Base-by-base conservation (phyloP, 2,797 vertebrate species). In the Lepus oiostolus region DNA sequence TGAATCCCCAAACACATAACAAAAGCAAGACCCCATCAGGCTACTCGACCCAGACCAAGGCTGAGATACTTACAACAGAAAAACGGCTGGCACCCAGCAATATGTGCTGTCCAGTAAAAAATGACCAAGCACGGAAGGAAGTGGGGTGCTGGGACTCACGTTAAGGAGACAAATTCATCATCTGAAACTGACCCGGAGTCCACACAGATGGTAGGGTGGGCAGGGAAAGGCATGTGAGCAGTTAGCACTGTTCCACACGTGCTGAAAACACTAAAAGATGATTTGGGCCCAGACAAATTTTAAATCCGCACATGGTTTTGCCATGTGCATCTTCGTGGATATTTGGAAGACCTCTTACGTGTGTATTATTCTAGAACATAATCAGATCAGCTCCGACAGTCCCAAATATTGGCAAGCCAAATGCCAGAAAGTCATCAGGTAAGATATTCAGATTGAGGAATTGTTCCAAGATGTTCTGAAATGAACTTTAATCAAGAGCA, bases 51-150 rank as follows among this genome's bases (percentile, higher is more conserved):
- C 68, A 85, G 58, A 68, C 75, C 16, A 32, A 90, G 92, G 30
- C 26, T 77, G n/a, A 35, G 70, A 71, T 62, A 86, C 62, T 92
- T 54, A 83, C 14, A 87, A 62, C 83, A 52, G 21, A 93, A 70
- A 93, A 81, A 71, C 50, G 58, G 50, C 22, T 54, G 71, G 79
- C 32, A 47, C 16, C 32, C 67, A 47, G 9, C 3, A 86, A 72
- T 32, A 24, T 71, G 75, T 94, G 76, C n/a, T 26, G 72, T 58
- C 47, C 65, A 77, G 58, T 83, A 30, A 88, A 93, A 91, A 88
- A 47, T 71, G 58, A n/a, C n/a, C 16, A 65, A 62, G 30, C 74
- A 72, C 22, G n/a, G 5, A 62, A 76, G 85, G 35, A 85, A 94
- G 35, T 62, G 12, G 17, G 54, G 7, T 58, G 92, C 68, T 24